A percentile compares a stretch with the other conserved stretches of the same genome.
phyloP scores from a whole-genome alignment of 2,113 vertebrate species.

The Cervus canadensis region DNA sequence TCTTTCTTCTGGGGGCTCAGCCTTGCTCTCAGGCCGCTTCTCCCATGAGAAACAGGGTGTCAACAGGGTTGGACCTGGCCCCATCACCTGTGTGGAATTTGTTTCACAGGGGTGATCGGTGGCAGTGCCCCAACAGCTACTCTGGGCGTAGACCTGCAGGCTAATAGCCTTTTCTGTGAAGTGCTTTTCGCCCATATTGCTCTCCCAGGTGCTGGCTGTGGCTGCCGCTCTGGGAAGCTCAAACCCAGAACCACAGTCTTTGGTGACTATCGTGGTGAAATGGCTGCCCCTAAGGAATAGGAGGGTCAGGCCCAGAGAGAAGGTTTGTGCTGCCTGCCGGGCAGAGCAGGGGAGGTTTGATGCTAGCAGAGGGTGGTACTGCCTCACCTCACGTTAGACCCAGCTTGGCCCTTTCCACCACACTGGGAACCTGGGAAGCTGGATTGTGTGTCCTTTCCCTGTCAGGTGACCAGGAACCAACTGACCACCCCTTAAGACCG shows the following conservation, averaged over 20 bases:
- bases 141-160: background rate
- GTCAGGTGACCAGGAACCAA: background rate
- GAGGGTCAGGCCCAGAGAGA: background rate
- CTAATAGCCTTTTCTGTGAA: too few species aligned
- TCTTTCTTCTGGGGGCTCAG: background rate
- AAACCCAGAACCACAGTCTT: background rate
- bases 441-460: background rate
- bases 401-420: rapidly evolving
- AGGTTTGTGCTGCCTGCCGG: background rate
- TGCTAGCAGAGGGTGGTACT: slow-evolving; percentile 12
- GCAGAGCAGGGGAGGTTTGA: background rate
- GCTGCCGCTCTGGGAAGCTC: background rate
- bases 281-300: background rate
- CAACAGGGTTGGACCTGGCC: background rate
- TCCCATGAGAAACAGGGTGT: rapidly evolving
- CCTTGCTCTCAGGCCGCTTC: background rate
- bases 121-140: background rate
- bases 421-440: background rate
- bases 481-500: rapidly evolving
- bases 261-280: background rate
- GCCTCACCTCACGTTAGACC: background rate
- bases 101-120: rapidly evolving
- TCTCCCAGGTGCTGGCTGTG: background rate
- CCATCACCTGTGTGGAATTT: background rate
- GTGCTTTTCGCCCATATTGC: rapidly evolving